These are phyloP conservation scores for Apus apus DNA, from an alignment of 2,113 vertebrate genomes.

Conservation along the genomic window DNA sequence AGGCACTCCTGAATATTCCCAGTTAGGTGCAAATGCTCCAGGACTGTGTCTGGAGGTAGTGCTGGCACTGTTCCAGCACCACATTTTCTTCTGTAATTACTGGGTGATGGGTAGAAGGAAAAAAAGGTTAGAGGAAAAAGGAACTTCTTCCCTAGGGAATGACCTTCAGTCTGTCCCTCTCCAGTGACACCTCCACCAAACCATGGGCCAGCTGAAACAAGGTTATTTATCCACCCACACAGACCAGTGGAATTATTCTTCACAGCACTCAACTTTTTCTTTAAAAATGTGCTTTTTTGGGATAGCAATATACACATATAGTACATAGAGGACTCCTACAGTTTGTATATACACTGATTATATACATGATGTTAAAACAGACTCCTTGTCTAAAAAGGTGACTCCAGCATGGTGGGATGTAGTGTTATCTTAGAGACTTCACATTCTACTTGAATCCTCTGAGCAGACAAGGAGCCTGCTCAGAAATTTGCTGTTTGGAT, in stretches of 20 bases:
- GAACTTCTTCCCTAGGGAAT: not conserved
- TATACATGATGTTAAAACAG: not conserved
- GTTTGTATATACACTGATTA: not conserved
- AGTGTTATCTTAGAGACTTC: not conserved
- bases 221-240: not conserved
- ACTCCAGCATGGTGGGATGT: not conserved
- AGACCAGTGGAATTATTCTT: not conserved
- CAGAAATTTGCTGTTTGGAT: not conserved
- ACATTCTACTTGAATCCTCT: not conserved
- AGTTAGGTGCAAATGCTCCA: not conserved
- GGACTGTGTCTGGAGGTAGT: not conserved
- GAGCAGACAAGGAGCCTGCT: not conserved
- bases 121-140: not conserved
- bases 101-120: not conserved
- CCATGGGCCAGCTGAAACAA: not conserved
- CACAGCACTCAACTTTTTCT: not conserved
- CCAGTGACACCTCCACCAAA: not conserved
- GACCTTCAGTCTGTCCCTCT: not conserved
- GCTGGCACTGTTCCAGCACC: not conserved
- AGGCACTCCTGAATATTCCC: not conserved
- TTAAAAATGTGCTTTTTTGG: conserved; percentile 10
- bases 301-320: not conserved
- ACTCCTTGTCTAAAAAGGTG: not conserved
- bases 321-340: not conserved
- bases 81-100: not conserved